Conservation (phyloP, 2,797 vertebrate species). For the Alfaro cultratus region DNA sequence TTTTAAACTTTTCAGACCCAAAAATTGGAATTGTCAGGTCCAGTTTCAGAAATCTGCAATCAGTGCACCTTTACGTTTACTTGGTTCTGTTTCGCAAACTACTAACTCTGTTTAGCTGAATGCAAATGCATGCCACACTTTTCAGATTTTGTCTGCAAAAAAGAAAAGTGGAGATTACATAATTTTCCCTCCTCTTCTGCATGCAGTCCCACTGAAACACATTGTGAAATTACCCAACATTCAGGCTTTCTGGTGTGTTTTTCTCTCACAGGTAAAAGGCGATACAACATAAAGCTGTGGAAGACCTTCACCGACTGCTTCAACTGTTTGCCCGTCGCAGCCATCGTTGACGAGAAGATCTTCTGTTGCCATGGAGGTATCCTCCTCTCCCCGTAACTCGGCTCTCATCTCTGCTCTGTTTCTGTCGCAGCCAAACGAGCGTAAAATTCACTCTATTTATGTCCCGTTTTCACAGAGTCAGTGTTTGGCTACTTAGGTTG, state of each 20-base stretch:
- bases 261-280: conserved; percentile 87
- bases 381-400: conserved; percentile 38
- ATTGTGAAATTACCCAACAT: conserved; percentile 4
- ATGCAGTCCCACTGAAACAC: neutral
- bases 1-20: neutral
- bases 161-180: neutral
- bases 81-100: neutral
- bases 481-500: neutral
- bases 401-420: conserved; percentile 34
- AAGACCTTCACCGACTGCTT: conserved; percentile 99
- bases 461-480: conserved; percentile 6
- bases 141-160: neutral
- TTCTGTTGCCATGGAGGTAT: conserved; percentile 88
- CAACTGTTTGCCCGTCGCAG: conserved; percentile 96
- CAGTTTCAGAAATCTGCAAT: neutral
- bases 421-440: conserved; percentile 39
- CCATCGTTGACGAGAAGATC: conserved; percentile 92
- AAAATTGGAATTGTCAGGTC: neutral
- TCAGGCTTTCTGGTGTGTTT: conserved; percentile 45
- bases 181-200: neutral
- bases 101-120: neutral
- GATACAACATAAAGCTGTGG: conserved; percentile 99
- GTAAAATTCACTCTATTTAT: conserved; percentile 21
- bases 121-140: neutral
- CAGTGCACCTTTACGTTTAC: neutral